Evolutionary conservation across 2,888 invertebrate genomes (phyloP), one percentile per base, ranked within the genome.

Genomic region (Drosophila mayaguana): DNA sequence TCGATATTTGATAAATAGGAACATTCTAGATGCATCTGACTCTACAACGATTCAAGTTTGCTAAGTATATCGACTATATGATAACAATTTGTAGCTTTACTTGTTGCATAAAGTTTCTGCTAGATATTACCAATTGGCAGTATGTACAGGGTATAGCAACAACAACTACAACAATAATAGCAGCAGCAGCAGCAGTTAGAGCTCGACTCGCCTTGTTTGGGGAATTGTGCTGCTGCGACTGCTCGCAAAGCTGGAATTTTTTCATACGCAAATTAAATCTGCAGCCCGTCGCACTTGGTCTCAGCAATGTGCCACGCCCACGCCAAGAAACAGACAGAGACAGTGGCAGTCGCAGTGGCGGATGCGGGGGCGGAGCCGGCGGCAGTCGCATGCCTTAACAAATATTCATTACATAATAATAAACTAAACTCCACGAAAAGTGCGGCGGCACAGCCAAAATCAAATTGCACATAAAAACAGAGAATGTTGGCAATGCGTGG

Each of bases 401-500:
- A 85, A 85, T 85, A 85, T 89, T 89, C 79, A 81, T 81, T 85
- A 87, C 79, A 83, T 81, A 85, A 85, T 87, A 85, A 85, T 87
- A 85, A 89, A 89, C 88, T 81, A 72, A 89, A 73, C 84, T 81
- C 77, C 79, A 65, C 75, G 69, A 80, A 86, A 76, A 75, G 65
- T 77, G 82, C 76, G 75, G 50, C 69, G 72, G 53, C 69, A 62
- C 8, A 18, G 63, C 45, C 53, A 66, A 66, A 88, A 88, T 80
- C 85, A 85, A 88, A 85, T 72, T 68, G 73, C 57, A 76, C 69
- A 78, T 66, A 68, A 68, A 69, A 75, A 50, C 22, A 48, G 63
- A 46, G 53, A 72, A 75, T 64, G 66, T 45, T 50, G 67, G 74
- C 71, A 53, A 76, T 82, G 80, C 57, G 56, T 54, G 57, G 76